A percentile compares a stretch with the other conserved stretches of the same genome.
These are phyloP conservation scores for Sandelia bainsii DNA, from an alignment of 2,797 vertebrate genomes.

Conservation along the genomic window DNA sequence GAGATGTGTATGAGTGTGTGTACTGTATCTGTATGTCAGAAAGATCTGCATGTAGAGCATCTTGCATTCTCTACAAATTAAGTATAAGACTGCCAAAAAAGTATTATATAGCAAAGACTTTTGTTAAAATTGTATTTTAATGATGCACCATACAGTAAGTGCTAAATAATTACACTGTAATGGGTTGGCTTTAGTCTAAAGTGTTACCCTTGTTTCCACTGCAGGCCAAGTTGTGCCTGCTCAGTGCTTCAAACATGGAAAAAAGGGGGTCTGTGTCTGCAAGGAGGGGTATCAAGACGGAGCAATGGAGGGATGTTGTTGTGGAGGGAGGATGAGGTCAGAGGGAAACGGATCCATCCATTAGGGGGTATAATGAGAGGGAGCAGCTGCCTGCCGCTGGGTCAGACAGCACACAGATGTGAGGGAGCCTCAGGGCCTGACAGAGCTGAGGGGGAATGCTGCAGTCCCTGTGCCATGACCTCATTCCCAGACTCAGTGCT, in stretches of 20 bases:
- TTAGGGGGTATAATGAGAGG: conserved; percentile 82
- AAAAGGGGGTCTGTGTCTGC: conserved; percentile 28
- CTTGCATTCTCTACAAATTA: neutral
- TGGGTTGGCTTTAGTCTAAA: conserved; percentile 15
- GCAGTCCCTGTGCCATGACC: conserved; percentile 60
- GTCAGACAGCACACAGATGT: conserved; percentile 79
- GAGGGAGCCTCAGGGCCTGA: conserved; percentile 58
- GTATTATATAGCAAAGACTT: no score
- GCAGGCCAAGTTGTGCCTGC: conserved; percentile 14
- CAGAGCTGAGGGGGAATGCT: conserved; percentile 29
- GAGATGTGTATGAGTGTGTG: neutral
- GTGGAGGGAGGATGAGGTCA: conserved; percentile 83
- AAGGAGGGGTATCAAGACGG: conserved; percentile 41
- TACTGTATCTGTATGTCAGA: neutral
- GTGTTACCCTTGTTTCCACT: neutral
- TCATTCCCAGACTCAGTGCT: conserved; percentile 63
- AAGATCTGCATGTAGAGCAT: neutral
- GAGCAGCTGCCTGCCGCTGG: conserved; percentile 83
- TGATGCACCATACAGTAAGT: neutral
- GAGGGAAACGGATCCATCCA: conserved; percentile 83
- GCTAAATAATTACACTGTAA: neutral
- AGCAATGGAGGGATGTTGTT: conserved; percentile 69
- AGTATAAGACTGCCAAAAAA: no score
- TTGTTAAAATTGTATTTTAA: neutral
- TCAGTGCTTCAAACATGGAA: conserved; percentile 23